Percentiles rank a stretch among this genome's conserved stretches.
Conservation (phyloP, 1,140 invertebrate species). For the Hylaeus anthracinus region DNA sequence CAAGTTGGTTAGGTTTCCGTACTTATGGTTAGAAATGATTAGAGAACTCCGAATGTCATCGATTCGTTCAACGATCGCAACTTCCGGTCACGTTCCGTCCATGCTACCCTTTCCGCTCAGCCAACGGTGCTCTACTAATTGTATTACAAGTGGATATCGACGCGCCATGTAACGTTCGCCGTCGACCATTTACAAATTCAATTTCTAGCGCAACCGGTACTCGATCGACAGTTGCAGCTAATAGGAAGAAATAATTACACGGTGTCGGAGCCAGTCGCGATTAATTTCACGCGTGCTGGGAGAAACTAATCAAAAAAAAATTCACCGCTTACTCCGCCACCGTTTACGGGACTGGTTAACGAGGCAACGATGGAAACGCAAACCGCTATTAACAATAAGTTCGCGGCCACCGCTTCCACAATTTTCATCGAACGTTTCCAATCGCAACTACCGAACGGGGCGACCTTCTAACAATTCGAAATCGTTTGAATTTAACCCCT, state of each 20-base stretch:
- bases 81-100: neutral
- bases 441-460: too few species aligned
- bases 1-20: neutral
- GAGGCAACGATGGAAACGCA: slow-evolving; percentile 22
- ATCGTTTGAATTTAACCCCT: neutral
- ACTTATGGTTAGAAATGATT: neutral
- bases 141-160: slow-evolving; percentile 5
- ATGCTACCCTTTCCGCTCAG: neutral
- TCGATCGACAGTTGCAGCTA: slow-evolving; percentile 73
- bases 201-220: slow-evolving; percentile 61
- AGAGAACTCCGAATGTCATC: neutral
- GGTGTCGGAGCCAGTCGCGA: slow-evolving; percentile 18
- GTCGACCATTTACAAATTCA: slow-evolving; percentile 32
- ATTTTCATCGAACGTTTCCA: neutral
- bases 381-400: slow-evolving; percentile 14
- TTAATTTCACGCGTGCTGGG: slow-evolving; percentile 35
- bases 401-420: neutral
- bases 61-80: neutral
- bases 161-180: neutral
- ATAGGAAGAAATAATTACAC: slow-evolving; percentile 61
- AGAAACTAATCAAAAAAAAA: slow-evolving; percentile 23
- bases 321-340: neutral
- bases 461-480: too few species aligned
- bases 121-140: slow-evolving; percentile 11
- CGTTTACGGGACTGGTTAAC: slow-evolving; percentile 14